These are phyloP conservation scores for Lamellibrachia luymesi DNA, from an alignment of 1,140 invertebrate species.

Conservation along the genomic window DNA sequence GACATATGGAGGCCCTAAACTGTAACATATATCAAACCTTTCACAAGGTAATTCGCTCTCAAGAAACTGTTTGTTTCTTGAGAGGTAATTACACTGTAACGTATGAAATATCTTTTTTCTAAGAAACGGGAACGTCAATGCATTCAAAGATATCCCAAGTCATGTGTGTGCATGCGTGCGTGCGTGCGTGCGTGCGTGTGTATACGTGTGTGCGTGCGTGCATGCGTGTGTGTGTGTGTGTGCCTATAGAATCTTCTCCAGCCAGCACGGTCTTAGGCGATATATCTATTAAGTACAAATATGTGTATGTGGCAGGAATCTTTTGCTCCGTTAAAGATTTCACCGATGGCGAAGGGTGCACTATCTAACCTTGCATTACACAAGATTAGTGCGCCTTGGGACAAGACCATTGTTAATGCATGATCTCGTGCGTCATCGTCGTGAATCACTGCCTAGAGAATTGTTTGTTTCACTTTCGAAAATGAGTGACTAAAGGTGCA, in stretches of 20 bases:
- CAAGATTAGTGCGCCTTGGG: neutral
- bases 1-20: no score
- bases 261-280: neutral
- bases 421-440: neutral
- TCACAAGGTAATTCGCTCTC: no score
- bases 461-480: neutral
- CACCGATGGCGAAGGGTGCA: neutral
- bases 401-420: neutral
- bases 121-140: neutral
- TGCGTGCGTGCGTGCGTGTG: constrained; percentile 10
- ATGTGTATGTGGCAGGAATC: neutral
- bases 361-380: neutral
- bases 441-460: neutral
- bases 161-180: neutral
- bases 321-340: neutral
- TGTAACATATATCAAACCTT: no score
- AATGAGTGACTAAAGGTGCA: no score
- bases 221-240: neutral
- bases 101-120: no score
- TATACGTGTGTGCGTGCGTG: constrained; percentile 6
- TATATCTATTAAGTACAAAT: neutral
- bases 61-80: no score
- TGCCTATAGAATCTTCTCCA: neutral
- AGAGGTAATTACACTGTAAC: no score
- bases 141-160: no score